Base-by-base conservation (phyloP, 1,140 invertebrate species). In the Drosophila santomea region DNA sequence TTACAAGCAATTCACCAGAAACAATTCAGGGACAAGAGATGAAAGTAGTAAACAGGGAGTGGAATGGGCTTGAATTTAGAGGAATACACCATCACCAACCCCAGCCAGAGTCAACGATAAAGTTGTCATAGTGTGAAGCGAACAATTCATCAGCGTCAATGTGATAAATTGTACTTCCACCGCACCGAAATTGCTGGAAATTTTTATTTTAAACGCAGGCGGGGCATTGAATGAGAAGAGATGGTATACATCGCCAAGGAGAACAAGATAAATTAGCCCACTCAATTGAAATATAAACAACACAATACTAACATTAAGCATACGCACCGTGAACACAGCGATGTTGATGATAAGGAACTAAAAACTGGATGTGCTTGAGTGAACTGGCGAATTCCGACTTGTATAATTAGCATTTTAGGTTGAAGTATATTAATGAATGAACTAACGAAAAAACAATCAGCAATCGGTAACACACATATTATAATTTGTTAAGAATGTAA, bases 91-190 rank as follows among this genome's bases (percentile, higher is more conserved):
- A 20, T 4, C 51, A 45, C 38, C 61, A 59, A 23, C 44, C 28
- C 47, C 51, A 71, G 54, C 35, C 64, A 71, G 54, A 71, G 64
- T 71, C 67, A 71, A 61, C 84, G 84, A 86, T 86, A 88, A 86
- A 86, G 83, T 83, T 86, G 83, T 88, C 83, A 86, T 86, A 88
- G 83, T 86, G 83, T 79, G 60, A 83, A 76, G 78, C 83, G 73
- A 86, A 86, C 83, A 88, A 86, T 86, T 86, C 83, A 86, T 86
- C 83, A 86, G 83, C 83, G 83, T 86, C 83, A 86, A 88, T 86
- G 83, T 86, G 83, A 86, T 86, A 86, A 86, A 86, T 86, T 86
- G 86, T 86, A 61, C 64, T 77, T 76, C 72, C 44, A 88, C 79
- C 79, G 59, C 79, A 68, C 74, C 44, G 62, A 86, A 86, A 88